A percentile compares a stretch with the other conserved stretches of the same genome.
Conservation (phyloP, 1,140 invertebrate species). For the Dinoponera quadriceps region DNA sequence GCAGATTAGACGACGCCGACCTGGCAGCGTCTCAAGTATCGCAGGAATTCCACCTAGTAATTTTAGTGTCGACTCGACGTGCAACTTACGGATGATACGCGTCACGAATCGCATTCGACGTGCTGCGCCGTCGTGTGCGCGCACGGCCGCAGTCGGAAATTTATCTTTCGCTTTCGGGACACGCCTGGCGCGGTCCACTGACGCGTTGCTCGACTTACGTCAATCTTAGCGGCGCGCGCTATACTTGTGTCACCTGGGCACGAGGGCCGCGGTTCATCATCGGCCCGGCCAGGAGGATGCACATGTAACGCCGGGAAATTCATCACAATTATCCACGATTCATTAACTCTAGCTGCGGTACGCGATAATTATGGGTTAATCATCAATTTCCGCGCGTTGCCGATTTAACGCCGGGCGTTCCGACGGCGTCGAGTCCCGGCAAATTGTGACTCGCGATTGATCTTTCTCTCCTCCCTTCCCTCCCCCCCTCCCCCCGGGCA, state of each 20-base stretch:
- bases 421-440: not conserved
- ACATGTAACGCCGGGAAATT: conserved; percentile 12
- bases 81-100: conserved; percentile 47
- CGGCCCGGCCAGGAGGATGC: not conserved
- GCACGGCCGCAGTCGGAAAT: not conserved
- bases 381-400: conserved; percentile 2
- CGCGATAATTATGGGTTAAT: conserved; percentile 32
- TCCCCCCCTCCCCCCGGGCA: not conserved
- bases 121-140: not conserved
- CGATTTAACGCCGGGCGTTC: not conserved
- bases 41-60: conserved; percentile 41
- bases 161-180: conserved; percentile 41
- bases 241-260: not conserved
- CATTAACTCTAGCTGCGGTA: not conserved
- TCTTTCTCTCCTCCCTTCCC: not conserved
- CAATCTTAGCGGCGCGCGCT: not conserved
- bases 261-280: conserved; percentile 30
- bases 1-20: conserved; percentile 24
- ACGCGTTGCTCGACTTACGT: conserved; percentile 21
- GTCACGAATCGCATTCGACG: conserved; percentile 44
- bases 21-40: conserved; percentile 52
- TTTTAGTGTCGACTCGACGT: conserved; percentile 45
- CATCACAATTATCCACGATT: conserved; percentile 1
- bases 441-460: conserved; percentile 1
- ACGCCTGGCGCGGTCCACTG: conserved; percentile 28